Conservation (phyloP, 2,888 invertebrate genomes). For the Dicycla oo region DNA sequence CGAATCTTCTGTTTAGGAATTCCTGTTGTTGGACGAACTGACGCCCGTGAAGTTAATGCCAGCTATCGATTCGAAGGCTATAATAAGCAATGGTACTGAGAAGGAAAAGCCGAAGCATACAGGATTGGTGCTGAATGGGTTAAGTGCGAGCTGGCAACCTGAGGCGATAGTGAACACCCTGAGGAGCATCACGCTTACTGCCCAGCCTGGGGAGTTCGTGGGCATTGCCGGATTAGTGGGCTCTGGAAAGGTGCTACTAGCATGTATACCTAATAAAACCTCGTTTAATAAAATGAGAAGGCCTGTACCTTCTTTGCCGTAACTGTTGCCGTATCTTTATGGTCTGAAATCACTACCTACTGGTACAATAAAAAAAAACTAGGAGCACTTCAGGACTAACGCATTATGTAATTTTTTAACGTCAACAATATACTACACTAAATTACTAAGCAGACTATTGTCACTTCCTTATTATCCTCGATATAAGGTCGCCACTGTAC, state of each 20-base stretch:
- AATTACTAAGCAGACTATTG: slow-evolving; percentile 6
- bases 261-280: neutral
- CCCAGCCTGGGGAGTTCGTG: slow-evolving; percentile 90
- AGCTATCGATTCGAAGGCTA: slow-evolving; percentile 65
- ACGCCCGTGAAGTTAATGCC: slow-evolving; percentile 71
- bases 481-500: slow-evolving; percentile 3
- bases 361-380: neutral
- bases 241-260: slow-evolving; percentile 91
- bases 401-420: slow-evolving; percentile 8
- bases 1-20: slow-evolving; percentile 76
- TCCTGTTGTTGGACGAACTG: slow-evolving; percentile 84
- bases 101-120: slow-evolving; percentile 75
- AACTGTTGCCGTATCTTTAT: neutral
- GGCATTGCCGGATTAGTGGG: slow-evolving; percentile 94
- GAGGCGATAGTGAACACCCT: slow-evolving; percentile 89
- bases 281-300: neutral
- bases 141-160: slow-evolving; percentile 85
- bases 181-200: slow-evolving; percentile 86
- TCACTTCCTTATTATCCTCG: slow-evolving; percentile 6
- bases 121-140: slow-evolving; percentile 78
- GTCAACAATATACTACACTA: slow-evolving; percentile 10
- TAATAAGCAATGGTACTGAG: slow-evolving; percentile 73
- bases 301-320: neutral
- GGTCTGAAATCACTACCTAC: neutral
- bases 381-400: neutral